phyloP scores from a whole-genome alignment of 2,113 vertebrate species.

The Ciconia maguari region DNA sequence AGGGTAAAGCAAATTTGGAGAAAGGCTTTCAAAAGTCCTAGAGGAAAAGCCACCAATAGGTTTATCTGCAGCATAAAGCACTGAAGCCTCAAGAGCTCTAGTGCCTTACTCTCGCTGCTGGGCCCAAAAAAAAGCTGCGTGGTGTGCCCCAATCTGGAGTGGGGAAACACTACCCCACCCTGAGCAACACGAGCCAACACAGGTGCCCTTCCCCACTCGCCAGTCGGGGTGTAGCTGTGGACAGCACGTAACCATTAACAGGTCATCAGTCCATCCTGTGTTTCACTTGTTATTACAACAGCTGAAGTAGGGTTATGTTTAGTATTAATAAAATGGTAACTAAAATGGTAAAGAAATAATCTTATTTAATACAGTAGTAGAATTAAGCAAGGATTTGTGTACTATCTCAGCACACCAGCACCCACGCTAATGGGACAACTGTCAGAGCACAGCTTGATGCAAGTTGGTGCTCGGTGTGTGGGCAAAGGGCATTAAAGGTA shows the following conservation, averaged over 20 bases:
- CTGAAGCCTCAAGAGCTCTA: neutral
- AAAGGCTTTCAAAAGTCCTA: neutral
- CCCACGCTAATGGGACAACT: rapidly evolving
- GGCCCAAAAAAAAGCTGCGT: neutral
- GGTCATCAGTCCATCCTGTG: rapidly evolving
- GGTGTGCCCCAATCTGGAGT: rapidly evolving
- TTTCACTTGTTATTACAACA: neutral
- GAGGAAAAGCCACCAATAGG: neutral
- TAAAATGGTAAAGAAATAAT: neutral
- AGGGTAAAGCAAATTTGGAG: neutral
- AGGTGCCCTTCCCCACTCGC: too few relatives aligned
- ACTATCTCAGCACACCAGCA: too few relatives aligned
- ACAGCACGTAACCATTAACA: neutral
- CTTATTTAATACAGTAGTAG: neutral
- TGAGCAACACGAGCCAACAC: rapidly evolving
- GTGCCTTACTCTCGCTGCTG: neutral
- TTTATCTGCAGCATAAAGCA: neutral
- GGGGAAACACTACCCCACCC: neutral
- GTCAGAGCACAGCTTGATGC: neutral
- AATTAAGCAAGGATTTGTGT: neutral
- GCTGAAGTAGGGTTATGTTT: neutral
- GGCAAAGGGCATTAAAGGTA: neutral
- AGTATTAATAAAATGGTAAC: neutral
- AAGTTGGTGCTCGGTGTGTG: rapidly evolving
- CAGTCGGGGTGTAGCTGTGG: neutral